Base-by-base conservation (phyloP, 1,140 invertebrate genomes). In the Bombus soroeensis region DNA sequence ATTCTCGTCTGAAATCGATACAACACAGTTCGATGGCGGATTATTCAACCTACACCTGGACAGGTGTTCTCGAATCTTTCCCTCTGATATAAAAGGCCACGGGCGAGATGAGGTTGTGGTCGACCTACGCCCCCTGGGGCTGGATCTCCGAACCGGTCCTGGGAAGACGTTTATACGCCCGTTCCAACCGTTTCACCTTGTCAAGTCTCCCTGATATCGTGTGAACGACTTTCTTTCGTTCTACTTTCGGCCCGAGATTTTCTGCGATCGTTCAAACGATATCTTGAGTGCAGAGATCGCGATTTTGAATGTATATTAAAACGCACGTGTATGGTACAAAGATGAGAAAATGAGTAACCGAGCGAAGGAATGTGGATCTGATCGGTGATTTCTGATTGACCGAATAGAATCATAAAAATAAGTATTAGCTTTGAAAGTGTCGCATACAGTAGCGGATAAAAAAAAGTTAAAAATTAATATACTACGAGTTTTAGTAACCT, bases 81-180 rank as follows among this genome's bases (percentile, higher is more conserved):
- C 59, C 62, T 57, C 8, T 6, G 6, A 72, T 8, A 22, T 47
- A 37, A 28, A 71, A n/a, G 39, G 47, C 82, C 74, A 10, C 47
- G 22, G 37, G 80, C 64, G 70, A 47, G 53, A 47, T 59, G 78
- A 78, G 79, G 43, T 71, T 59, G 77, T 71, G 59, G 76, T 47
- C 18, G 66, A 43, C 15, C 53, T 59, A 71, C 32, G 64, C 59
- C 77, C 57, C 53, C 28, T n/a, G 34, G 59, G 73, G 82, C 71
- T 79, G 64, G 53, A 75, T 89, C 73, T 68, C 76, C 68, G 85
- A 87, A 90, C 88, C 89, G 88, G 89, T 89, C 88, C 88, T 79
- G 13, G 47, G 81, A 87, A 81, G 79, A 89, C 88, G 70, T 90
- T 87, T 66, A 73, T 75, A 81, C 64, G 77, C 59, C 74, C 64